Evolutionary conservation across 2,113 vertebrate genomes (phyloP).

Genomic region (Anoplopoma fimbria): DNA sequence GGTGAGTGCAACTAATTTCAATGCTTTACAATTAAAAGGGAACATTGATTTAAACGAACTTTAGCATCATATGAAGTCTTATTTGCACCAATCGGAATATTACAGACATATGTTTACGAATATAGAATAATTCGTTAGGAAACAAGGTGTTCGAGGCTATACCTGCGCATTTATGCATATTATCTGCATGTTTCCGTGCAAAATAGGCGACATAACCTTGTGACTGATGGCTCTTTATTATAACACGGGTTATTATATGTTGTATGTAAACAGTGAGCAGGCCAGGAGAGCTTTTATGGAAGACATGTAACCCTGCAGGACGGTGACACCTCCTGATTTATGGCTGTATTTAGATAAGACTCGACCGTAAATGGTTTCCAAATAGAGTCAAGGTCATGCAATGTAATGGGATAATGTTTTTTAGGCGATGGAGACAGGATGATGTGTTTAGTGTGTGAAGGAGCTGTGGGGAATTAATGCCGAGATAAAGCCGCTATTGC

Average conservation of each 20-base stretch:
- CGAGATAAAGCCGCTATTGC: conserved; percentile 29
- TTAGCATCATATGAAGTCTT: background rate
- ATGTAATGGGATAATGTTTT: conserved; percentile 84
- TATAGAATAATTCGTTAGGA: background rate
- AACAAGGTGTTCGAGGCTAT: no score
- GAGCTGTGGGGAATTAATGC: conserved; percentile 33
- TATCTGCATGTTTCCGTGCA: background rate
- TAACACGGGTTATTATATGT: no score
- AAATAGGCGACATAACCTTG: conserved; percentile 37
- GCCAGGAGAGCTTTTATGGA: conserved; percentile 92
- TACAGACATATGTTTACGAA: background rate
- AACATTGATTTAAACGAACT: background rate
- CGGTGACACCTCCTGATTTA: conserved; percentile 92
- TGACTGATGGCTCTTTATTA: conserved; percentile 73
- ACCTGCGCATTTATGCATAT: background rate
- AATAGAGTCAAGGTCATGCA: conserved; percentile 91
- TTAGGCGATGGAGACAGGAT: conserved; percentile 76
- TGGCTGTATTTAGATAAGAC: conserved; percentile 96
- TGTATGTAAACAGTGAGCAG: conserved; percentile 90
- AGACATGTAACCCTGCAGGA: conserved; percentile 85
- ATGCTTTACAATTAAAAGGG: no score
- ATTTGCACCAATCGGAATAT: background rate
- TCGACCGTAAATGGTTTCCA: conserved; percentile 85
- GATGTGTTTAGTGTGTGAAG: conserved; percentile 60
- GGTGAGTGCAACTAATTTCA: no score